Evolutionary conservation across 2,113 vertebrate species (phyloP), one percentile per base, ranked within the genome.

Genomic region (Aldabrachelys gigantea): DNA sequence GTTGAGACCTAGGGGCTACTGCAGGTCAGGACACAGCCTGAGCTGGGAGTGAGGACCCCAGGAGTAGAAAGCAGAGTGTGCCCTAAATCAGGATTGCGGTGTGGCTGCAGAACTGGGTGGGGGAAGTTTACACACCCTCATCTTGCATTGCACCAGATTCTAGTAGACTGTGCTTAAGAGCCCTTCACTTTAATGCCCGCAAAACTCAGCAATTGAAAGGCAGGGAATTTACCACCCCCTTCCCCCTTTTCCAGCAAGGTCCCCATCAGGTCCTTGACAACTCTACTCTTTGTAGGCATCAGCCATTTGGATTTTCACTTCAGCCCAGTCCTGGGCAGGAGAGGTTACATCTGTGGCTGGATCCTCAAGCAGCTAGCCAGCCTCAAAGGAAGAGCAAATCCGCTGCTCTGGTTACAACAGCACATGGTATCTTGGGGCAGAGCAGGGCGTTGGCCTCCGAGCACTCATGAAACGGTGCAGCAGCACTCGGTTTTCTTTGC

Each of bases 351-450:
- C 53, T 17, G 3, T 41, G 2, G 84, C 47, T 81, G 16, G 12
- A 89, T 85, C 44, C 22, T 4, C 29, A 41, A 31, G 0, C 0
- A 0, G 2, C 24, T 1, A 12, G 38, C 24, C 22, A 47, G 41
- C 22, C 75, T 13, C 41, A 78, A 78, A 78, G 75, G 24, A 78
- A 44, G 75, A 47, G 75, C 38, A 76, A 44, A 76, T 19, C 16
- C 2, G 49, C 80, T 0, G 41, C 0, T 1, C 31, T 2, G 35
- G 47, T 35, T 22, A 19, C 72, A 13, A 29, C 0, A 0, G 89
- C 35, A 41, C 80, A 3, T 5, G 8, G 78, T 75, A 14, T 41
- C 21, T 17, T 75, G 80, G 1, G 1, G 79, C 69, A 16, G 76
- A 3, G 1, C 0, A 1, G 65, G 80, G 11, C 0, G 10, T 8